phyloP scores from a whole-genome alignment of 30 jellyfish, hydroid and myxozoan species.

The Chrysaora quinquecirrha region DNA sequence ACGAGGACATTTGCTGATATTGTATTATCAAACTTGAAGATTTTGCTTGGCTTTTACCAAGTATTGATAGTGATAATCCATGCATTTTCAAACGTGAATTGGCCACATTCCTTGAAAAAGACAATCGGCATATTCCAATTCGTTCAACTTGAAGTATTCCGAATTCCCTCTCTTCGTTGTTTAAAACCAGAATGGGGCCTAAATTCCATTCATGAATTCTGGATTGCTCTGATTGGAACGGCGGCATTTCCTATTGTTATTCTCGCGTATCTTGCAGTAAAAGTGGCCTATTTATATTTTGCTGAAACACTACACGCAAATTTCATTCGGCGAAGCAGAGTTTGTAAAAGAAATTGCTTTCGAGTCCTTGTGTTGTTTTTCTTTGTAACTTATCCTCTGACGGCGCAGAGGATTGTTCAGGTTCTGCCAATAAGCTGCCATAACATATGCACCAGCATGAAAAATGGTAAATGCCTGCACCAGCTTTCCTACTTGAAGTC shows the following conservation, averaged over 20 bases:
- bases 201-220: slow-evolving; percentile 26
- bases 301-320: neutral
- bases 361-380: neutral
- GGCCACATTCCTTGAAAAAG: slow-evolving; percentile 39
- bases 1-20: slow-evolving; percentile 56
- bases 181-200: slow-evolving; percentile 35
- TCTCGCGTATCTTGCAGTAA: slow-evolving; percentile 15
- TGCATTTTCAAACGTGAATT: slow-evolving; percentile 24
- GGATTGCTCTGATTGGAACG: slow-evolving; percentile 38
- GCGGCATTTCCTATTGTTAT: slow-evolving; percentile 28
- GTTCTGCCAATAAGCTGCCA: slow-evolving; percentile 49
- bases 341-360: neutral
- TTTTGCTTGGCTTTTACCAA: slow-evolving; percentile 55
- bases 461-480: slow-evolving; percentile 8
- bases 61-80: slow-evolving; percentile 9
- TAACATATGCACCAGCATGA: slow-evolving; percentile 21
- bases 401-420: slow-evolving; percentile 40
- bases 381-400: slow-evolving; percentile 35
- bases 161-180: slow-evolving; percentile 57
- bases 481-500: slow-evolving; percentile 16
- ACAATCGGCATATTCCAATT: neutral
- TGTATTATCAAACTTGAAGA: slow-evolving; percentile 46
- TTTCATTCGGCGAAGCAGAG: neutral
- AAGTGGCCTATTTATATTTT: neutral
- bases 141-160: slow-evolving; percentile 38